Base-by-base conservation (phyloP, 92 coral and sea anemone genomes). In the Phenganax subtilis region DNA sequence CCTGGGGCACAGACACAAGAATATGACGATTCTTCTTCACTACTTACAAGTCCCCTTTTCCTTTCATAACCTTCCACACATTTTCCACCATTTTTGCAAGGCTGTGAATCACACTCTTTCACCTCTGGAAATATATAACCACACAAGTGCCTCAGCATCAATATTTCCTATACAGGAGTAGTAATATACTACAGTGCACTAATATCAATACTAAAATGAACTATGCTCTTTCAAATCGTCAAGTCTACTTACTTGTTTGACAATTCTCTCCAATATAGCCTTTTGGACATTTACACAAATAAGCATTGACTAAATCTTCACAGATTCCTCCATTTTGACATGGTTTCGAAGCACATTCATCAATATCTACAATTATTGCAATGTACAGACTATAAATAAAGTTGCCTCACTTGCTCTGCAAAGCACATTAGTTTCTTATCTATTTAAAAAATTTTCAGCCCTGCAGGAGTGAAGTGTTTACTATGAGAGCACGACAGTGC, bases 81-180 rank as follows among this genome's bases (percentile, higher is more conserved):
- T 51, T 63, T 79, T 17, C 59, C 83, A n/a, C 83, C 83, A 65
- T 79, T 47, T 65, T 79, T 47, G 44, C 83, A 79, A 17, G 83
- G 83, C 52, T 63, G 83, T 17, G 83, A 79, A 52, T 65, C 83
- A 53, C 83, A 79, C 37, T 79, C 83, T 28, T 63, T 63, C 29
- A 79, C n/a, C 74, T 79, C 83, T 79, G 74, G 1, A 63, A 79
- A 76, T 6, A 28, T 8, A 3, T 44, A 12, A 25, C n/a, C 54
- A 31, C 12, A 69, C 12, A 69, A 11, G 29, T 20, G 28, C 20
- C 67, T 61, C 67, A 61, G 11, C 8, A 17, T 3, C 0, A n/a
- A n/a, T n/a, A n/a, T 61, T 61, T 17, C 15, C 0, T 61, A 17
- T 15, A 28, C 3, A 6, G 25, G 20, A 15, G 25, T 12, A 17